Evolutionary conservation across 1,140 invertebrate genomes (phyloP).

Genomic region (Pseudoatta argentina): DNA sequence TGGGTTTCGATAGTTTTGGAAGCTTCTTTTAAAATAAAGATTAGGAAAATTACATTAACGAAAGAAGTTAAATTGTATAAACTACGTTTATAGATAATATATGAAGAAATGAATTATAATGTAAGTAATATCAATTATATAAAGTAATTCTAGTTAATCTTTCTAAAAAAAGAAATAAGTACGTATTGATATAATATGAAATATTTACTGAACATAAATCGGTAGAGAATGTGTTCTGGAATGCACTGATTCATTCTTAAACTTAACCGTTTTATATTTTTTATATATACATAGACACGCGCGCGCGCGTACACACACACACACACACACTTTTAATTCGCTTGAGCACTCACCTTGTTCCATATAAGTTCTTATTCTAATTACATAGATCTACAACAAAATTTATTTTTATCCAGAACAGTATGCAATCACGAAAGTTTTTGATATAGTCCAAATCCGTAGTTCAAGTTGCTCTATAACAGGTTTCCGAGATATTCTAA

Average conservation of each 20-base stretch:
- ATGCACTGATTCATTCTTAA: conserved; percentile 53
- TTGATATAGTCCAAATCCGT: too few species aligned
- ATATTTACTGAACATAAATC: not conserved
- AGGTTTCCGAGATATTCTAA: too few species aligned
- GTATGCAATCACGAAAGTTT: too few species aligned
- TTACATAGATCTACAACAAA: not conserved
- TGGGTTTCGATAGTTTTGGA: not conserved
- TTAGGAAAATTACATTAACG: not conserved
- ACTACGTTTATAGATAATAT: not conserved
- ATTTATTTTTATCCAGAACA: too few species aligned
- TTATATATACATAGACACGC: too few species aligned
- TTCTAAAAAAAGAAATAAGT: not conserved
- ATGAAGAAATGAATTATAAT: not conserved
- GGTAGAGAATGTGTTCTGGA: not conserved
- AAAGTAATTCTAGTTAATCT: not conserved
- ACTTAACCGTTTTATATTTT: conserved; percentile 38
- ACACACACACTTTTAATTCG: conserved; percentile 18
- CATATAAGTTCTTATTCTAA: conserved; percentile 45
- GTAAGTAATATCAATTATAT: not conserved
- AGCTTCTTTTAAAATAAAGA: not conserved
- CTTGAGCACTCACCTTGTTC: conserved; percentile 57
- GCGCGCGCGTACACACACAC: too few species aligned
- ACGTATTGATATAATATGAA: not conserved
- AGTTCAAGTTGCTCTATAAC: too few species aligned
- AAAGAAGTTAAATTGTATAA: not conserved